Base-by-base conservation (phyloP, 2,888 invertebrate genomes). In the Megamerina dolium region DNA sequence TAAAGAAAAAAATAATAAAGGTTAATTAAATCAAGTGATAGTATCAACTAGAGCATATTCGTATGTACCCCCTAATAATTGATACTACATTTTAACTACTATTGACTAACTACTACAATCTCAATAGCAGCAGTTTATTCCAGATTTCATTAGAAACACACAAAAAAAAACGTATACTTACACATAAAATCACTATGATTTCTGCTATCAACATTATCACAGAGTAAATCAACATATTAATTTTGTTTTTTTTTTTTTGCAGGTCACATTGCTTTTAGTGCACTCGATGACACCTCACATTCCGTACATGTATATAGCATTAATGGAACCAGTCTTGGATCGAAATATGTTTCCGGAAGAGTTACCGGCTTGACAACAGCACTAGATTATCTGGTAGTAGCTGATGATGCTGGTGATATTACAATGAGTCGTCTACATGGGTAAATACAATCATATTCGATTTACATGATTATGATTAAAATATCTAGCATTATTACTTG, bases 201-300 rank as follows among this genome's bases (percentile, higher is more conserved):
- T n/a, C n/a, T n/a, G n/a, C n/a, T n/a, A n/a, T n/a, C n/a, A n/a
- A n/a, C n/a, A n/a, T n/a, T n/a, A n/a, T n/a, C n/a, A n/a, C n/a
- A n/a, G n/a, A n/a, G n/a, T n/a, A n/a, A n/a, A n/a, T n/a, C n/a
- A n/a, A n/a, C n/a, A n/a, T n/a, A n/a, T n/a, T n/a, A 16, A 10
- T 33, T 26, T 16, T 23, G 10, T 43, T 34, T 41, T 49, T 41
- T n/a, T 33, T 10, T 45, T 35, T 33, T 47, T 52, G 13, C 54
- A 71, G 80, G 80, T 45, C 77, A 79, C 51, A 75, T 80, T 41
- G 75, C 77, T 19, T 75, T 75, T 50, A 72, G 75, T 46, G 75
- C 74, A 20, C 63, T 73, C 51, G 74, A 74, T 49, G 71, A 75
- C 60, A 63, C 68, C 19, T 74, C 73, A 43, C 73, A 75, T 56